These are phyloP conservation scores for Acanthosepion esculentum DNA, from an alignment of 2,888 invertebrate genomes.

Conservation along the genomic window DNA sequence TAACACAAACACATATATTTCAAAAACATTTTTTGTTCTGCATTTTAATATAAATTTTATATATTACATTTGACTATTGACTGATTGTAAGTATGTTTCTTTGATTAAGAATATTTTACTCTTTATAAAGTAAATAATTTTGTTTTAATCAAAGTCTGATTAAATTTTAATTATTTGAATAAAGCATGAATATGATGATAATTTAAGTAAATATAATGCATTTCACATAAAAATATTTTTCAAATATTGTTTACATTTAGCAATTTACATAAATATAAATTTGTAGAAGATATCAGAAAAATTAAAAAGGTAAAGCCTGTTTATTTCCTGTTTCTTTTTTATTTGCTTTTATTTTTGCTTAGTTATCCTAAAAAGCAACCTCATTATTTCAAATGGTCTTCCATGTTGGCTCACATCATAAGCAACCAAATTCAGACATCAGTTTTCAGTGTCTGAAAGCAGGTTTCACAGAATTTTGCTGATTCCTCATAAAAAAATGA, in stretches of 20 bases:
- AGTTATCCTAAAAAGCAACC: not conserved
- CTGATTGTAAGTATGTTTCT: not conserved
- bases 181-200: not conserved
- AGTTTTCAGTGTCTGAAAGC: not conserved
- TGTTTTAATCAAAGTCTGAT: too few species aligned
- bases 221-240: not conserved
- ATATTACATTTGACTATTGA: not conserved
- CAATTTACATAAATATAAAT: not conserved
- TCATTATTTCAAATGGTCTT: constrained; percentile 38
- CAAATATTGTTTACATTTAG: not conserved
- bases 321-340: not conserved
- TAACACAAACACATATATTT: not conserved
- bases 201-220: not conserved
- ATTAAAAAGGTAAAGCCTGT: too few species aligned
- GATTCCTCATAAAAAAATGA: not conserved
- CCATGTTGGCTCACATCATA: constrained; percentile 35
- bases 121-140: too few species aligned
- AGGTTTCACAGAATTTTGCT: not conserved
- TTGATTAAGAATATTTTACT: not conserved
- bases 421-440: not conserved
- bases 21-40: not conserved
- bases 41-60: not conserved
- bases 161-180: not conserved
- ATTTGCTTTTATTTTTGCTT: not conserved
- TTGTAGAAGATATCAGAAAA: too few species aligned